A percentile compares a stretch with the other conserved stretches of the same genome.
phyloP scores from a whole-genome alignment of 2,113 vertebrate genomes.

The Pycnonotus jocosus region DNA sequence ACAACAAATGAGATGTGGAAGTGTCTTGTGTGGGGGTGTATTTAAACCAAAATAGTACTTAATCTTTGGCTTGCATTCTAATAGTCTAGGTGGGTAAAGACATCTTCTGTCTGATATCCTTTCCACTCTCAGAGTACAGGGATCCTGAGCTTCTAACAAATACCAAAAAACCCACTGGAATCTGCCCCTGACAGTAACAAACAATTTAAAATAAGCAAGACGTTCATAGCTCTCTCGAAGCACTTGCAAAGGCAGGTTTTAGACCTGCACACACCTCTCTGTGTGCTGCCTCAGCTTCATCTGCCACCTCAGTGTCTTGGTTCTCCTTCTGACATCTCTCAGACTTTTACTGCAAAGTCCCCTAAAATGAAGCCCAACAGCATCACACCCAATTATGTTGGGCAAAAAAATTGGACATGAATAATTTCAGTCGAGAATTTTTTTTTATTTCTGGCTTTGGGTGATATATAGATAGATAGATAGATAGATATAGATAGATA shows the following conservation, averaged over 20 bases:
- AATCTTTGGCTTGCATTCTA: neutral
- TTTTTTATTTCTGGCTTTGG: neutral
- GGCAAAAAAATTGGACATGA: neutral
- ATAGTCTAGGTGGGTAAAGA: neutral
- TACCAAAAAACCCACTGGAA: neutral
- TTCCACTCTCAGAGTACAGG: neutral
- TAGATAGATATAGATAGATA: too few species aligned
- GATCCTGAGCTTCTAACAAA: neutral
- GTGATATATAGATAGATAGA: neutral
- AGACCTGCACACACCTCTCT: neutral
- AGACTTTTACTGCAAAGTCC: neutral
- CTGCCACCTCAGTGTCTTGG: neutral
- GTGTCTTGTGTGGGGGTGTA: neutral
- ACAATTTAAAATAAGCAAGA: neutral
- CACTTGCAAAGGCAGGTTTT: neutral
- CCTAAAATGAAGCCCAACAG: neutral
- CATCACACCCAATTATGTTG: neutral
- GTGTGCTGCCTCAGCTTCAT: neutral
- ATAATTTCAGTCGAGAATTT: neutral
- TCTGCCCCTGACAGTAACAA: neutral
- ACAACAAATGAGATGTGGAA: neutral
- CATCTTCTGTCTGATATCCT: neutral
- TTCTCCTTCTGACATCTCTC: neutral
- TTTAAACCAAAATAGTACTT: neutral
- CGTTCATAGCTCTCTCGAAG: neutral